Conservation (phyloP, 2,113 vertebrate genomes). For the Dolichallabes microphthalmus region DNA sequence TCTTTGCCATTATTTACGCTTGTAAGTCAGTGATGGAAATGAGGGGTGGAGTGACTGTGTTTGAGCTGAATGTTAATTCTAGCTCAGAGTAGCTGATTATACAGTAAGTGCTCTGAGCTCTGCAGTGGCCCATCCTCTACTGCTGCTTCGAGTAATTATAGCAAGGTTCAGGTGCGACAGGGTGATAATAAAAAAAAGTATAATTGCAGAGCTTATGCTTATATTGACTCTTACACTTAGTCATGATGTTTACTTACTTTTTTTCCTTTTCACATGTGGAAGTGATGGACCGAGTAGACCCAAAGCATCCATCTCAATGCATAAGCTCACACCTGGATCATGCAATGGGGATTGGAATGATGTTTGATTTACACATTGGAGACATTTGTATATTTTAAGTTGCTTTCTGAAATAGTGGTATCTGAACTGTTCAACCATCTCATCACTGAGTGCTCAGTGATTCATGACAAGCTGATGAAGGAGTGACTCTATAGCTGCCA, state of each 20-base stretch:
- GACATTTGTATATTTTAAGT: neutral
- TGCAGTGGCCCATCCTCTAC: neutral
- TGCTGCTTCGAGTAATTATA: slow-evolving; percentile 33
- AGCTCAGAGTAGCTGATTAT: slow-evolving; percentile 5
- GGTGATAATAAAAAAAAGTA: slow-evolving; percentile 24
- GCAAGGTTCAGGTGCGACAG: slow-evolving; percentile 1
- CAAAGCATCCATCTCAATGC: slow-evolving; percentile 62
- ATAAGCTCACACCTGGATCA: slow-evolving; percentile 64
- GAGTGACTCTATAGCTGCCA: neutral
- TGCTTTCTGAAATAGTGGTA: neutral
- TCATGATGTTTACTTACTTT: slow-evolving; percentile 53
- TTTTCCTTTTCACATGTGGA: slow-evolving; percentile 65
- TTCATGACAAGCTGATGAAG: neutral
- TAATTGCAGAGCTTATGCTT: slow-evolving; percentile 50
- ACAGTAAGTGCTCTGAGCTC: slow-evolving; percentile 1
- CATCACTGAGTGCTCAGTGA: neutral
- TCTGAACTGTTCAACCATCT: neutral
- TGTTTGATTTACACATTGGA: neutral
- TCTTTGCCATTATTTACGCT: slow-evolving; percentile 59
- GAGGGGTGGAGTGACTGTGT: slow-evolving; percentile 41
- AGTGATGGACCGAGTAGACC: slow-evolving; percentile 64
- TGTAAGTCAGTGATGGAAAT: slow-evolving; percentile 53
- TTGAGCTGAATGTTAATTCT: slow-evolving; percentile 63
- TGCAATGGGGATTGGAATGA: slow-evolving; percentile 46
- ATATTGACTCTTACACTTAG: slow-evolving; percentile 24